Conservation (phyloP, 2,797 vertebrate species). For the Chelon auratus region DNA sequence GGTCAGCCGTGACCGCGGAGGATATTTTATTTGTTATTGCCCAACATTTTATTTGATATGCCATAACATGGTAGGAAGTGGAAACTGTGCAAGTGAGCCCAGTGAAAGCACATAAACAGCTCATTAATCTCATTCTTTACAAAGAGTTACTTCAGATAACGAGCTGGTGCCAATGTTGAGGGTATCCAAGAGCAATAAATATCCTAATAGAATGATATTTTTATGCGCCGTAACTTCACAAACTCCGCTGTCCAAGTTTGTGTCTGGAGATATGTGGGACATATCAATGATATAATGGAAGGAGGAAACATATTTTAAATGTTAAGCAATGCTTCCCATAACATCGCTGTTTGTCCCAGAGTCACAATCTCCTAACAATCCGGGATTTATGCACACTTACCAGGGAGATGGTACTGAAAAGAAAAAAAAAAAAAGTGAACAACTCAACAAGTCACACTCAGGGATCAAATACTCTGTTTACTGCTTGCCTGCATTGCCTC, state of each 20-base stretch:
- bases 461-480: slow-evolving; percentile 76
- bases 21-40: slow-evolving; percentile 38
- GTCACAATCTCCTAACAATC: slow-evolving; percentile 16
- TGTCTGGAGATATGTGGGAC: slow-evolving; percentile 27
- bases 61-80: slow-evolving; percentile 40
- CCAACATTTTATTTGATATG: slow-evolving; percentile 44
- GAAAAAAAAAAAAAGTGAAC: slow-evolving; percentile 48
- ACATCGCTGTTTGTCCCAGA: slow-evolving; percentile 31
- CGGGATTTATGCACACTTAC: slow-evolving; percentile 15
- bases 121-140: slow-evolving; percentile 57
- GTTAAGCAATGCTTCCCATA: slow-evolving; percentile 29
- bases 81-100: slow-evolving; percentile 39
- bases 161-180: slow-evolving; percentile 48
- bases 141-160: slow-evolving; percentile 45
- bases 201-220: slow-evolving; percentile 38
- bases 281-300: slow-evolving; percentile 20
- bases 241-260: slow-evolving; percentile 38
- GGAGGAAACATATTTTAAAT: no score
- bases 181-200: slow-evolving; percentile 59
- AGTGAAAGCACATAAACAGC: slow-evolving; percentile 47
- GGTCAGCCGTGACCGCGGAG: slow-evolving; percentile 18
- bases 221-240: slow-evolving; percentile 41
- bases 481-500: slow-evolving; percentile 62
- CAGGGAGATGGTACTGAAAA: background rate
- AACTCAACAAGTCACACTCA: slow-evolving; percentile 66